A percentile compares a stretch with the other conserved stretches of the same genome.
These are phyloP conservation scores for Toxotes lorentzi DNA, from an alignment of 2,797 vertebrate genomes.

Conservation along the genomic window DNA sequence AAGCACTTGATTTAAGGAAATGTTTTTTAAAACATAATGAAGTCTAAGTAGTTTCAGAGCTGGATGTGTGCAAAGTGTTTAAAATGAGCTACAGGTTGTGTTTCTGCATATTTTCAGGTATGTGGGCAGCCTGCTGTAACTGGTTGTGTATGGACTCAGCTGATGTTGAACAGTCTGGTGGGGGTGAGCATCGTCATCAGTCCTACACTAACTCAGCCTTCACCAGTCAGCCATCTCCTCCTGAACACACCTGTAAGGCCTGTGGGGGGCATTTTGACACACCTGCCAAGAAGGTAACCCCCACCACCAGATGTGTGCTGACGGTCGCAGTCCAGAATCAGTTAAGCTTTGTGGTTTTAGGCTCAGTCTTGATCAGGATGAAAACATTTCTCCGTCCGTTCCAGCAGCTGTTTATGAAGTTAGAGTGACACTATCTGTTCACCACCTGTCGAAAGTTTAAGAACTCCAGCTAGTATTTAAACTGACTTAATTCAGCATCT, in stretches of 20 bases:
- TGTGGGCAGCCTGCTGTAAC: constrained; percentile 95
- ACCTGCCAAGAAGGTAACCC: constrained; percentile 86
- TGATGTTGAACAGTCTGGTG: constrained; percentile 74
- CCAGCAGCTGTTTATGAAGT: no score
- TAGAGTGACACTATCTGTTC: no score
- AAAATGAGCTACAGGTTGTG: not conserved
- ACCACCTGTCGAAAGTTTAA: no score
- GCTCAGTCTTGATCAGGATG: not conserved
- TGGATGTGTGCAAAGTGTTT: not conserved
- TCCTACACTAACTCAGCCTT: constrained; percentile 93
- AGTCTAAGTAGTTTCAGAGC: not conserved
- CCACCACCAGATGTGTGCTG: not conserved
- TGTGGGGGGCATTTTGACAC: constrained; percentile 86
- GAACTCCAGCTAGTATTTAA: no score
- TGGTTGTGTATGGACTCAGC: constrained; percentile 92
- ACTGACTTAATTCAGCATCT: no score
- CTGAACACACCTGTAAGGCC: constrained; percentile 88
- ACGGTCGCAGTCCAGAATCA: not conserved
- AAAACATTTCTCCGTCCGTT: no score
- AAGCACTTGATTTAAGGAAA: not conserved
- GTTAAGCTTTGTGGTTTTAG: no score
- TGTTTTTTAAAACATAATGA: not conserved
- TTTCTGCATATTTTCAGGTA: constrained; percentile 57
- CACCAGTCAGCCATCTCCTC: constrained; percentile 83
- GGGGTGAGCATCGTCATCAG: constrained; percentile 72